Percentiles rank a stretch among this genome's conserved stretches.
Conservation (phyloP, 2,888 invertebrate genomes). For the Drosophila gaucha region DNA sequence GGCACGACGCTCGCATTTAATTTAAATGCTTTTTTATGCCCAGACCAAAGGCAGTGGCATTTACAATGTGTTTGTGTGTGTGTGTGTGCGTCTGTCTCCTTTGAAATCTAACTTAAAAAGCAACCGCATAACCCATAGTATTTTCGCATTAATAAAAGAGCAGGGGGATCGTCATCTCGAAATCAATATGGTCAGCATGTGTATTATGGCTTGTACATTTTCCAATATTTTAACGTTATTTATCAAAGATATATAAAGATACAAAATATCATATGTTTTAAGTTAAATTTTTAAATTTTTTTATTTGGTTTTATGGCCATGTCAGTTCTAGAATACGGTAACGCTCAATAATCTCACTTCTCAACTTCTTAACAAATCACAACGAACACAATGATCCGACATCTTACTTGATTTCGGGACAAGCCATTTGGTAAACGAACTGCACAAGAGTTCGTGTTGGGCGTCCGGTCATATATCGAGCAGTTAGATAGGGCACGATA, state of each 20-base stretch:
- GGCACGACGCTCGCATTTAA: constrained; percentile 57
- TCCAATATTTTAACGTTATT: too few relatives aligned
- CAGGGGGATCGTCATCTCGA: too few relatives aligned
- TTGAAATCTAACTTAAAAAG: too few relatives aligned
- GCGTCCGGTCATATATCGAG: constrained; percentile 87
- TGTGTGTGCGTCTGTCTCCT: too few relatives aligned
- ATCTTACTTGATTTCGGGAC: constrained; percentile 74
- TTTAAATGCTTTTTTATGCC: constrained; percentile 57
- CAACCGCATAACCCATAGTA: too few relatives aligned
- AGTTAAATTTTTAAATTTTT: too few relatives aligned
- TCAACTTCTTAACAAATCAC: not conserved
- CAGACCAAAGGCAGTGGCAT: too few relatives aligned
- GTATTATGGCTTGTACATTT: too few relatives aligned
- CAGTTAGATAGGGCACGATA: constrained; percentile 87
- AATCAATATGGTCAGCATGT: too few relatives aligned
- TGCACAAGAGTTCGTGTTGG: constrained; percentile 87
- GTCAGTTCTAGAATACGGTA: not conserved
- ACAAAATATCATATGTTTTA: too few relatives aligned
- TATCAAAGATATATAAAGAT: too few relatives aligned
- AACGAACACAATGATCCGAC: not conserved
- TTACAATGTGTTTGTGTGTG: constrained; percentile 35
- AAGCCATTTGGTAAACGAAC: constrained; percentile 85
- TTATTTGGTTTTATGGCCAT: not conserved
- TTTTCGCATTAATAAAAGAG: too few relatives aligned
- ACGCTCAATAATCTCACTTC: not conserved